Percentiles rank a stretch among this genome's conserved stretches.
phyloP scores from a whole-genome alignment of 2,888 invertebrate genomes.

The Philopedon plagiatum region DNA sequence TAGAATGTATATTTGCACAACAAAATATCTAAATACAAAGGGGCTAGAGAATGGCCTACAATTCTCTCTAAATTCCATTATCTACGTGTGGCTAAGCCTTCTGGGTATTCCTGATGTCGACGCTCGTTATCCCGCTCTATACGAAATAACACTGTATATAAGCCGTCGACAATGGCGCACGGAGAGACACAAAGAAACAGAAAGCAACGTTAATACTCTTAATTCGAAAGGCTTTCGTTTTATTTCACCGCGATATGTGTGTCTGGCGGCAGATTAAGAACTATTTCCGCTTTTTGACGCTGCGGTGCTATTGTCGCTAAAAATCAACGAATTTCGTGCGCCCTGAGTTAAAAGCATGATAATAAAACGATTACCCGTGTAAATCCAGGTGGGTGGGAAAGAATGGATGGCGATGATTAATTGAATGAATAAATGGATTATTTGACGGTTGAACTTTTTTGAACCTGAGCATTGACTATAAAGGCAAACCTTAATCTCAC shows the following conservation, averaged over 20 bases:
- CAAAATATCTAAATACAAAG: not conserved
- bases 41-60: not conserved
- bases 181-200: slow-evolving; percentile 9
- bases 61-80: slow-evolving; percentile 5
- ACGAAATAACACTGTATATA: not conserved
- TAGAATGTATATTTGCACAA: too few species aligned
- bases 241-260: slow-evolving; percentile 6
- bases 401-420: not conserved
- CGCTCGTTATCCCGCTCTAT: not conserved
- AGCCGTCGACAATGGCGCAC: not conserved
- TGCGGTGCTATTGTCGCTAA: slow-evolving; percentile 17
- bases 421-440: not conserved
- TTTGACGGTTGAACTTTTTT: too few species aligned
- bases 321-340: slow-evolving; percentile 17
- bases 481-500: too few species aligned
- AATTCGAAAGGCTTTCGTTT: slow-evolving; percentile 6
- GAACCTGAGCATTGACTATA: too few species aligned
- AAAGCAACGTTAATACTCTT: slow-evolving; percentile 17
- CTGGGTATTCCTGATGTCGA: not conserved
- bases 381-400: not conserved
- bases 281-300: slow-evolving; percentile 15
- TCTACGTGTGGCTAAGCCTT: not conserved
- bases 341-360: not conserved
- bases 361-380: not conserved
- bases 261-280: slow-evolving; percentile 1